Conservation (phyloP, 2,113 vertebrate genomes). For the Microtus ochrogaster region DNA sequence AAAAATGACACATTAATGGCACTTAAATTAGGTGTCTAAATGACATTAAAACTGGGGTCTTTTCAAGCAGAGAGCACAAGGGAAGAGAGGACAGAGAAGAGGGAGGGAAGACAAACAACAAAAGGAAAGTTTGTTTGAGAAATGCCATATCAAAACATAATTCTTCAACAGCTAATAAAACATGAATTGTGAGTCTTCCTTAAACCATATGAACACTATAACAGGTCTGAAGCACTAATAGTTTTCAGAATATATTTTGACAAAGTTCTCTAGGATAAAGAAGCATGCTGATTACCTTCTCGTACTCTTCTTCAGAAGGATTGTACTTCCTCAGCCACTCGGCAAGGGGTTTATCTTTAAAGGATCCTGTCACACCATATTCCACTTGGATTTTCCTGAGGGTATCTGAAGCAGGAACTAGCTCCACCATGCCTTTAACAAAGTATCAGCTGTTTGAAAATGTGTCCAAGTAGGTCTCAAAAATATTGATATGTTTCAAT, state of each 20-base stretch:
- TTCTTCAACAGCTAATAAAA: no score
- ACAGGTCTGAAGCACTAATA: constrained; percentile 30
- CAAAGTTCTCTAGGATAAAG: constrained; percentile 21
- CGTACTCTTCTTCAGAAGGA: constrained; percentile 98
- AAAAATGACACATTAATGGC: not conserved
- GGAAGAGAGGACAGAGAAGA: not conserved
- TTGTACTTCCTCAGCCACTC: constrained; percentile 99
- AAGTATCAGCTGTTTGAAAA: constrained; percentile 64
- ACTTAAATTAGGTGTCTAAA: constrained; percentile 14
- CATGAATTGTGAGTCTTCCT: not conserved
- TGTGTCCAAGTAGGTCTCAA: constrained; percentile 2
- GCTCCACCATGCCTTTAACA: constrained; percentile 95
- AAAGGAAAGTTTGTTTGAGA: not conserved
- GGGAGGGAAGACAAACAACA: not conserved
- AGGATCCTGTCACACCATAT: constrained; percentile 97
- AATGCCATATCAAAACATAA: not conserved
- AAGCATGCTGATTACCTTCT: constrained; percentile 90
- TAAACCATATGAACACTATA: not conserved
- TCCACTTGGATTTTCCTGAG: constrained; percentile 99
- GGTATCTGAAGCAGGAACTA: constrained; percentile 97
- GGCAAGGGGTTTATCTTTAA: constrained; percentile 98
- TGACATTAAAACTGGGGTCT: constrained; percentile 7
- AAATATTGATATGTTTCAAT: constrained; percentile 22
- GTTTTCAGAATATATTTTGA: constrained; percentile 6
- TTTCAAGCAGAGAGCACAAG: not conserved